Conservation (phyloP, 2,113 vertebrate species). For the Raphicerus campestris region DNA sequence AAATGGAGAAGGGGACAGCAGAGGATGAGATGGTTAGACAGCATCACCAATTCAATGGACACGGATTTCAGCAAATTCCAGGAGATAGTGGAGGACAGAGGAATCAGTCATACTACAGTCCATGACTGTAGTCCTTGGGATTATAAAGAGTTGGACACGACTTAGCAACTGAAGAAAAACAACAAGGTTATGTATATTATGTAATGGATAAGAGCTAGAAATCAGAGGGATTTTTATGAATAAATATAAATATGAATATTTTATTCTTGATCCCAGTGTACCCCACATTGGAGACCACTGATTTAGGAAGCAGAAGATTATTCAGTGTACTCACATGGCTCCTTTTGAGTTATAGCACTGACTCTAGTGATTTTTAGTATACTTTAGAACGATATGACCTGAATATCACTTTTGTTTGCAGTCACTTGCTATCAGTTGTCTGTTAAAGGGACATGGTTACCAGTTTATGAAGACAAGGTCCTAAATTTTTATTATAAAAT, state of each 20-base stretch:
- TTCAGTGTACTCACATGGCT: neutral
- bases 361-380: neutral
- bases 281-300: neutral
- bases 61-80: neutral
- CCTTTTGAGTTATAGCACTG: neutral
- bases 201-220: neutral
- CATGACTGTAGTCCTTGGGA: neutral
- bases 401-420: neutral
- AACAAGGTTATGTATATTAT: neutral
- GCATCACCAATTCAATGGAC: neutral
- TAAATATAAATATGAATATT: neutral
- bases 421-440: neutral
- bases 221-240: neutral
- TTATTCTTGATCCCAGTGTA: neutral
- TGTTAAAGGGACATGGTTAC: neutral
- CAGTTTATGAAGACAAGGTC: neutral
- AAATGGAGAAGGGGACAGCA: neutral
- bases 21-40: neutral
- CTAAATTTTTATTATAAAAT: constrained; percentile 2
- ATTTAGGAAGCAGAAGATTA: constrained; percentile 7
- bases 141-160: neutral
- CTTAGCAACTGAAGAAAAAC: neutral
- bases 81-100: neutral
- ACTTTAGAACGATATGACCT: neutral
- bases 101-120: neutral